phyloP scores from a whole-genome alignment of 2,797 vertebrate species.

The Taeniopygia guttata region DNA sequence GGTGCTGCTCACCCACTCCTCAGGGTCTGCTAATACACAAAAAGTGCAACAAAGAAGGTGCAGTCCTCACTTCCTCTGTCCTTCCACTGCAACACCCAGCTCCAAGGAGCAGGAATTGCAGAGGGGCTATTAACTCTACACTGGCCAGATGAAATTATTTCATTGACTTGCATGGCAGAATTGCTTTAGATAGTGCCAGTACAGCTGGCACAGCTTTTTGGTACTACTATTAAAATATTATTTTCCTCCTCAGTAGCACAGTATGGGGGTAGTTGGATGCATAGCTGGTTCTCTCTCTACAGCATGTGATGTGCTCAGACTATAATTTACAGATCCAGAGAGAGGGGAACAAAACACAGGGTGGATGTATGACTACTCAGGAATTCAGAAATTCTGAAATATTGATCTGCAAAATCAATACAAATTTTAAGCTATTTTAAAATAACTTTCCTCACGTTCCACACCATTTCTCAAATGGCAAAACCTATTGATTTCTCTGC shows the following conservation, averaged over 20 bases:
- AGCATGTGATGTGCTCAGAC: background rate
- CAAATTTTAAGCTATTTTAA: background rate
- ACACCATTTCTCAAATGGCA: background rate
- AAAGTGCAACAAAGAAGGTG: background rate
- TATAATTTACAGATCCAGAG: background rate
- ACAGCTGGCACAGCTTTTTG: background rate
- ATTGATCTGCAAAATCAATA: conserved; percentile 15
- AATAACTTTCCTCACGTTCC: conserved; percentile 18
- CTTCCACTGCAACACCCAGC: background rate
- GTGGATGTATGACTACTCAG: background rate
- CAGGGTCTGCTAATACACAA: accelerated
- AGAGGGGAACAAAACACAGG: background rate
- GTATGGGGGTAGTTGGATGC: background rate
- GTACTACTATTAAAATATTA: background rate
- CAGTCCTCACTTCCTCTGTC: accelerated
- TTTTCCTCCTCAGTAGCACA: background rate
- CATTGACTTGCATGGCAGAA: background rate
- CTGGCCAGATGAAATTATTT: background rate
- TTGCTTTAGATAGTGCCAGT: background rate
- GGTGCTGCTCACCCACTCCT: background rate
- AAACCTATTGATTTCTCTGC: background rate
- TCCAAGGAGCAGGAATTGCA: background rate
- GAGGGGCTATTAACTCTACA: background rate
- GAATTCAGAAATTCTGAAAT: conserved; percentile 19
- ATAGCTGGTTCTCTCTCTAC: background rate